These are phyloP conservation scores for Capreolus pygargus DNA, from an alignment of 2,113 vertebrate species.

Conservation along the genomic window DNA sequence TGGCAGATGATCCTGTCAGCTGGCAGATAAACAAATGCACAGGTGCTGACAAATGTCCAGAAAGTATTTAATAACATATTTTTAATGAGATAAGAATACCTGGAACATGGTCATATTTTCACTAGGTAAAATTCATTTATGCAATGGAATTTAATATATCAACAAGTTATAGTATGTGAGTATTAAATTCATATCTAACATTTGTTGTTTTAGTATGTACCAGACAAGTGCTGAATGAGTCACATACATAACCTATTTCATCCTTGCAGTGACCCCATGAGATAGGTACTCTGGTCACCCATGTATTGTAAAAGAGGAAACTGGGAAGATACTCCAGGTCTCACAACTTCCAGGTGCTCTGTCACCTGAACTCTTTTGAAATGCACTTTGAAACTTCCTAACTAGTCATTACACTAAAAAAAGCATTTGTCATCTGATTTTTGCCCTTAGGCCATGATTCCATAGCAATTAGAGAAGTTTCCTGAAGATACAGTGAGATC, in stretches of 20 bases:
- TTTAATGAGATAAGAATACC: not conserved
- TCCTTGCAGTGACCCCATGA: not conserved
- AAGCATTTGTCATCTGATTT: not conserved
- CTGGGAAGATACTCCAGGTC: not conserved
- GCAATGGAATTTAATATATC: not conserved
- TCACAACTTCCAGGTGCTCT: not conserved
- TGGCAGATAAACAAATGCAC: not conserved
- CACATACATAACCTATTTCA: rapidly evolving
- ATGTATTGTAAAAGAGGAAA: not conserved
- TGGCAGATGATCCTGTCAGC: not conserved
- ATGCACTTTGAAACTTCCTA: not conserved
- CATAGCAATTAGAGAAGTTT: not conserved
- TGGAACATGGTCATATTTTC: not conserved
- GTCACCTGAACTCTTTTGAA: not conserved
- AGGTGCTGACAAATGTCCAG: not conserved
- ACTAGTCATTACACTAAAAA: not conserved
- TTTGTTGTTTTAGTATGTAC: rapidly evolving
- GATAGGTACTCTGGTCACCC: not conserved
- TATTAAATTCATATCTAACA: not conserved
- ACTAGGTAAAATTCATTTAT: not conserved
- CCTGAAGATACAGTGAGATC: not conserved
- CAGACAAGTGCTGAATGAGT: not conserved
- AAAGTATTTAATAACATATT: not conserved
- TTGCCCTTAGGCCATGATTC: not conserved
- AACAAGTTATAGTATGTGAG: not conserved